Evolutionary conservation across 2,113 vertebrate species (phyloP).

Genomic region (Sialia sialis): DNA sequence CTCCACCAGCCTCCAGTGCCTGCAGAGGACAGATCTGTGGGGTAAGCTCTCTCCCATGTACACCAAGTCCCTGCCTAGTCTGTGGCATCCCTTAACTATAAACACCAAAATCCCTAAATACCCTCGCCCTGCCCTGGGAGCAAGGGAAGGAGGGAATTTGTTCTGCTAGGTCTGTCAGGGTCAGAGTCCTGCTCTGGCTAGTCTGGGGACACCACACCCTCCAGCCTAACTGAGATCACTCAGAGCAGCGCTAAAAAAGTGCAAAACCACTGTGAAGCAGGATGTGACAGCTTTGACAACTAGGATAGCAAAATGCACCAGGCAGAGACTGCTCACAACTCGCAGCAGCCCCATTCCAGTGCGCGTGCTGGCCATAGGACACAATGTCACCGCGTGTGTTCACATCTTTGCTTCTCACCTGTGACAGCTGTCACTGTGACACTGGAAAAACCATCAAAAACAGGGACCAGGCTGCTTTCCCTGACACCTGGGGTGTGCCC

Average conservation of each 20-base stretch:
- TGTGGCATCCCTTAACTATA: not conserved
- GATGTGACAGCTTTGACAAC: not conserved
- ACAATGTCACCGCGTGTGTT: fast-evolving
- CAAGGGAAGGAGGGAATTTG: not conserved
- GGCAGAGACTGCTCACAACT: not conserved
- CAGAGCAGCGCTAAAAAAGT: not conserved
- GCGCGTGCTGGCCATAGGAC: fast-evolving
- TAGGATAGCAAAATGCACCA: fast-evolving
- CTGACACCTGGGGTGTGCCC: not conserved
- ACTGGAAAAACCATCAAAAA: not conserved
- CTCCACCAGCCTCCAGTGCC: not conserved
- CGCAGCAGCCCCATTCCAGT: fast-evolving
- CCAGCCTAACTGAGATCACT: fast-evolving
- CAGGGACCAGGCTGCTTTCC: not conserved
- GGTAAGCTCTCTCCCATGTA: not conserved
- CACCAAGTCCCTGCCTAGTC: not conserved
- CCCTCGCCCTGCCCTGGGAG: not conserved
- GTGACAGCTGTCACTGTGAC: fast-evolving
- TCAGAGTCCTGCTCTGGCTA: not conserved
- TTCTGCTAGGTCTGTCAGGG: not conserved
- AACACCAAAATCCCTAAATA: not conserved
- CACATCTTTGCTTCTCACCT: not conserved
- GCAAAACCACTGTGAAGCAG: not conserved
- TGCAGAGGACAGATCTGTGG: not conserved
- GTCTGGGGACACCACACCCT: fast-evolving